Base-by-base conservation (phyloP, 37 sponge, comb jelly and placozoan species). In the Lycopodina hypogea region DNA sequence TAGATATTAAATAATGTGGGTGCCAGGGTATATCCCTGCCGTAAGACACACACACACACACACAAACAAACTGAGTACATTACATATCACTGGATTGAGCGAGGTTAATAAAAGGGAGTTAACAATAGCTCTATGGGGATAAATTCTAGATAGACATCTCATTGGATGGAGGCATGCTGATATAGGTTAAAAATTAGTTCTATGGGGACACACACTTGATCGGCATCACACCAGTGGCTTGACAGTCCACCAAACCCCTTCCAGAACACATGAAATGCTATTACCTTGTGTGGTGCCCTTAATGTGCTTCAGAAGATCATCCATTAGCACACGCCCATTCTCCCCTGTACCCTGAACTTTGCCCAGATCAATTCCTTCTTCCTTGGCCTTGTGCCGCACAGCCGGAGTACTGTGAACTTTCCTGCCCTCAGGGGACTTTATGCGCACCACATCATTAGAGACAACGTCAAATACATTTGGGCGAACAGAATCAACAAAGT, bases 301-400 rank as follows among this genome's bases (percentile, higher is more conserved):
- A 45, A 45, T 32, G 64, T 87, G 63, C n/a, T 59, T 38, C 19
- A 91, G 41, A 29, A 97, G 66, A 61, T 98, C 99, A 77, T 98
- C 99, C 55, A 91, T 96, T n/a, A 96, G 78, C 17, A 98, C 76
- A 0, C 96, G 84, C 23, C 99, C 96, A 50, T 82, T 86, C 77
- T 93, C 90, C 11, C 99, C 99, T 0, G 90, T 93, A 0, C 86
- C 96, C 28, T 50, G 55, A 8, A 98, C 94, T 33, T 75, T 56
- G 11, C 75, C 38, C 42, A 98, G 72, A 74, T 93, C 76, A 26
- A 93, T 87, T 32, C 76, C 77, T 34, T 83, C 63, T 71, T 98
- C 96, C 39, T 24, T 71, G 24, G 99, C 99, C 32, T 95, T 75
- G 71, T 71, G 85, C 35, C 99, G 70, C 11, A 98, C 99, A 66